Base-by-base conservation (phyloP, 2,888 invertebrate species). In the Incurvaria masculella region DNA sequence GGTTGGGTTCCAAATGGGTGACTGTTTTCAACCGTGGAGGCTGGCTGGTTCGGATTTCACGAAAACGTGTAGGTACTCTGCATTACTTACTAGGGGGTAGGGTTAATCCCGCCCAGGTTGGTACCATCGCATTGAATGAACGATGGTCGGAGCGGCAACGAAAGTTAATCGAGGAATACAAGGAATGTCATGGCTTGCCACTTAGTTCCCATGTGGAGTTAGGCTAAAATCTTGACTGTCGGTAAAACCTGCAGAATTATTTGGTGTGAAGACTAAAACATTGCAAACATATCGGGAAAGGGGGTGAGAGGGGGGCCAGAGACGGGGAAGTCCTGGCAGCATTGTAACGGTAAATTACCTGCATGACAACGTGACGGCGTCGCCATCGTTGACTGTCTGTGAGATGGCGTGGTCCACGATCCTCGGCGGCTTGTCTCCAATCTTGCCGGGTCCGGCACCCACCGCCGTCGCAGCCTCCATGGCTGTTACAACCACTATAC, bases 331-430 rank as follows among this genome's bases (percentile, higher is more conserved):
- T 21, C 14, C 8, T 6, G 3, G 16, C 17, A 8, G 23, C 21
- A 8, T 20, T 45, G n/a, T n/a, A n/a, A n/a, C n/a, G n/a, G n/a
- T n/a, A n/a, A 44, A 69, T 49, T 52, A 79, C 79, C 79, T 88
- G 74, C 94, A 94, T 14, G 89, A 85, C 26, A 96, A 76, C 53
- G 88, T 88, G 42, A 94, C 89, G 1, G 90, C 82, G 59, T 94
- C 92, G n/a, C 94, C 94, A 61, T 96, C 95, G 54, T 86, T 90
- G 43, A 92, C 92, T 57, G 84, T 83, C 61, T 85, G 84, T 21
- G 94, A 94, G 53, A 83, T 78, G 44, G 94, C 79, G 67, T 95
- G 95, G 64, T 91, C 91, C 10, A 92, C 90, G 64, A 95, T 91
- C 68, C 88, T 86, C 5, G 94, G 94, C 39, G 93, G 87, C 59